phyloP scores from a whole-genome alignment of 2,888 invertebrate genomes.

The Cerceris ruficornis region DNA sequence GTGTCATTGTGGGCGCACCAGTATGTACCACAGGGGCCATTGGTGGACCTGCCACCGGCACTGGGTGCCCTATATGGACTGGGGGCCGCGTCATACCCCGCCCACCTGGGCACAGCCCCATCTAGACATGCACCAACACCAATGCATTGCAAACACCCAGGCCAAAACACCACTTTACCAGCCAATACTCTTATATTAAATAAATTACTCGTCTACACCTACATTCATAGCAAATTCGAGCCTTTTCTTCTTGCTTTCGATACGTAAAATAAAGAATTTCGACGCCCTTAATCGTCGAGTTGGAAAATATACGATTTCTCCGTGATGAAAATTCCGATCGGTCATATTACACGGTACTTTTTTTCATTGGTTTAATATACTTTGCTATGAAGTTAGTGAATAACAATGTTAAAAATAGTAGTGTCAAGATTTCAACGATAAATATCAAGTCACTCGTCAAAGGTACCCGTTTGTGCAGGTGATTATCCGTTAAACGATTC shows the following conservation, averaged over 20 bases:
- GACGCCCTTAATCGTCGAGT: too few species aligned
- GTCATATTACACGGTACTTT: too few species aligned
- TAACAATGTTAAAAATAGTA: not conserved
- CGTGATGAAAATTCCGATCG: too few species aligned
- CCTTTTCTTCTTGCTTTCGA: conserved; percentile 25
- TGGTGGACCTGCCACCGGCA: conserved; percentile 78
- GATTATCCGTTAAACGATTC: not conserved
- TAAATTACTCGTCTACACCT: conserved; percentile 69
- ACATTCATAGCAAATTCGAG: conserved; percentile 61
- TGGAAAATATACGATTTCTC: too few species aligned
- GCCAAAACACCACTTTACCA: conserved; percentile 79
- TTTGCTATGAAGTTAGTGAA: not conserved
- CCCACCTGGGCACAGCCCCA: conserved; percentile 81
- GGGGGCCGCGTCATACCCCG: conserved; percentile 80
- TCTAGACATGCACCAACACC: conserved; percentile 82
- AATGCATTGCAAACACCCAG: conserved; percentile 82
- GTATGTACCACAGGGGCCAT: conserved; percentile 80
- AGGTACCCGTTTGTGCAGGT: not conserved
- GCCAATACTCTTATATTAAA: conserved; percentile 72
- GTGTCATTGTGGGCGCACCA: conserved; percentile 80
- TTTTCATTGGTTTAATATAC: not conserved
- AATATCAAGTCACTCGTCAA: not conserved
- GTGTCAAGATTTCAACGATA: not conserved
- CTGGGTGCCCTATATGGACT: conserved; percentile 80
- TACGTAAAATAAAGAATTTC: conserved; percentile 26